phyloP scores from a whole-genome alignment of 2,797 vertebrate species.

The Spinus pinus region DNA sequence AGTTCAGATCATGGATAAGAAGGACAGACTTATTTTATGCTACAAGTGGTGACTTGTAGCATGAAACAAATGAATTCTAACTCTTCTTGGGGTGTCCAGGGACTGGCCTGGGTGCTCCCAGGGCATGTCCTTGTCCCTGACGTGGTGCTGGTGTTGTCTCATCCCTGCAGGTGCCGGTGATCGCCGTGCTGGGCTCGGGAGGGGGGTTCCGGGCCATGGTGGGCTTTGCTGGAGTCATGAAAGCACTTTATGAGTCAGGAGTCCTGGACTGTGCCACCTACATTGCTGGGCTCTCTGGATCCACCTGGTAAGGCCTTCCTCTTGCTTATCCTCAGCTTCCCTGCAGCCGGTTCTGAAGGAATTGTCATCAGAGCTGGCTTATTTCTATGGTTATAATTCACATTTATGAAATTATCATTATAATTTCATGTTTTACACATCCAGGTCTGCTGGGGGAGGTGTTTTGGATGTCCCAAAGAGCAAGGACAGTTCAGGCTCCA shows the following conservation, averaged over 20 bases:
- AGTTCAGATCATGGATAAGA: not conserved
- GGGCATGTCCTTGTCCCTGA: not conserved
- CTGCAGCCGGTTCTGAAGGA: not conserved
- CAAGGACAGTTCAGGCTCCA: not conserved
- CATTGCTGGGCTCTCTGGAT: slow-evolving; percentile 93
- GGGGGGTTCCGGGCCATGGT: slow-evolving; percentile 98
- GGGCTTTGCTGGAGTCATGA: slow-evolving; percentile 94
- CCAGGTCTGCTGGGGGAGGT: not conserved
- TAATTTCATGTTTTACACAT: not conserved
- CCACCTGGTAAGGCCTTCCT: slow-evolving; percentile 85
- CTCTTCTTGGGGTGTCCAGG: not conserved
- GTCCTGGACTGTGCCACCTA: slow-evolving; percentile 94
- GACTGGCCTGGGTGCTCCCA: not conserved
- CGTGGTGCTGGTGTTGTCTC: not conserved
- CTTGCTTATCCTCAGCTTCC: not conserved
- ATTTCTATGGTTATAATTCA: not conserved
- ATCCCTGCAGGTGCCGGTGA: slow-evolving; percentile 87
- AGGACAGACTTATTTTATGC: not conserved
- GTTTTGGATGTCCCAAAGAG: not conserved
- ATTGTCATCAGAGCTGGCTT: not conserved
- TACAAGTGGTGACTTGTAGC: not conserved
- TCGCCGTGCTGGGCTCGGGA: slow-evolving; percentile 93
- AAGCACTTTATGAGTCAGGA: slow-evolving; percentile 92
- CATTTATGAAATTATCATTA: too few species aligned
- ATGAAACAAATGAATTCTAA: not conserved